Conservation (phyloP, 2,113 vertebrate species). For the Perca fluviatilis region DNA sequence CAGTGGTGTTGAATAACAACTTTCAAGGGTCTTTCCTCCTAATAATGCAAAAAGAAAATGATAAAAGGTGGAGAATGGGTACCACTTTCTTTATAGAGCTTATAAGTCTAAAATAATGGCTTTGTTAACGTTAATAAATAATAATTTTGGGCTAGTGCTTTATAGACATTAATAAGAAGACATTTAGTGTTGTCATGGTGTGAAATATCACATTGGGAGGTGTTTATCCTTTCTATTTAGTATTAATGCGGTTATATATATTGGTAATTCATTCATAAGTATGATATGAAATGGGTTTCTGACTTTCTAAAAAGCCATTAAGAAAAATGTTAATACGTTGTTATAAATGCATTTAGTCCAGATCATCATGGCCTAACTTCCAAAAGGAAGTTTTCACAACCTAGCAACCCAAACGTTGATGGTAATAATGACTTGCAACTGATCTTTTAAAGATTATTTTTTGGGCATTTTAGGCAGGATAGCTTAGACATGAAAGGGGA, state of each 20-base stretch:
- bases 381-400: background rate
- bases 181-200: background rate
- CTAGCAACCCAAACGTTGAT: background rate
- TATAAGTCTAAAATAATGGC: background rate
- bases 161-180: background rate
- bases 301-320: background rate
- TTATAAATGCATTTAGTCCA: background rate
- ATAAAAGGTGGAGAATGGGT: background rate
- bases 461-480: too few relatives aligned
- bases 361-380: background rate
- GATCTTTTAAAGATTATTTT: background rate
- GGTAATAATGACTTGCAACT: background rate
- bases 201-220: background rate
- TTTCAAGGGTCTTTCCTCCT: background rate
- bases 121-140: background rate
- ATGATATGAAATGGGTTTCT: slow-evolving; percentile 6
- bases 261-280: background rate
- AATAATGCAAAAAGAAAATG: background rate
- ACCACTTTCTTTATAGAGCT: background rate
- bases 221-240: background rate
- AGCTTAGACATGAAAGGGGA: too few relatives aligned
- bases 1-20: background rate
- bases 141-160: background rate
- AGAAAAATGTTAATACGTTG: too few relatives aligned
- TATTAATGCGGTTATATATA: background rate